phyloP scores from a whole-genome alignment of 2,113 vertebrate genomes.

The Aspiorhynchus laticeps region DNA sequence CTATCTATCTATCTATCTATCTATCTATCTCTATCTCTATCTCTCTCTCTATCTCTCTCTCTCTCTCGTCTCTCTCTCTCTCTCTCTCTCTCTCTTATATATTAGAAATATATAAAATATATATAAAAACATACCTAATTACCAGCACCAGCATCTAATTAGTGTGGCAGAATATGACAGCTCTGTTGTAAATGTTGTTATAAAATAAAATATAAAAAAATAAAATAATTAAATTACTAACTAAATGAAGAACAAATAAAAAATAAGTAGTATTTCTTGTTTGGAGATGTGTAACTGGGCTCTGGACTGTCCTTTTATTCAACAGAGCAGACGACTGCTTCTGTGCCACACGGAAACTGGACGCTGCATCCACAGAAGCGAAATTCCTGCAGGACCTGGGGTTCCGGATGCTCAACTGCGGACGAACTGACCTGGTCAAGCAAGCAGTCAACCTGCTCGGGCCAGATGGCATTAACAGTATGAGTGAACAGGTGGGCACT shows the following conservation, averaged over 20 bases:
- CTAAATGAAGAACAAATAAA: too few relatives aligned
- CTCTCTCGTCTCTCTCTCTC: too few relatives aligned
- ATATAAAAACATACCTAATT: conserved; percentile 20
- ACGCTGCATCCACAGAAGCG: conserved; percentile 77
- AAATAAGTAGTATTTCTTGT: conserved; percentile 32
- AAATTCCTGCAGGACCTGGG: conserved; percentile 80
- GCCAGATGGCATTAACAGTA: conserved; percentile 78
- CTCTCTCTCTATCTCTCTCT: too few relatives aligned
- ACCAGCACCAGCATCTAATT: conserved; percentile 22
- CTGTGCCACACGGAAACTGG: conserved; percentile 74
- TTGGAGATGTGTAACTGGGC: conserved; percentile 10
- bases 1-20: too few relatives aligned
- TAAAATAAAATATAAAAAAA: background rate
- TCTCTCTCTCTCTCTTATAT: too few relatives aligned
- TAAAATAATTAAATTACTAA: too few relatives aligned
- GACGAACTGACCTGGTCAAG: conserved; percentile 78
- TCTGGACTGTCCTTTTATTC: conserved; percentile 53
- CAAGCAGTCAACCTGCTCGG: conserved; percentile 79
- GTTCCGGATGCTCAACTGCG: conserved; percentile 82
- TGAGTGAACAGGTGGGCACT: conserved; percentile 76
- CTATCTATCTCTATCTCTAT: too few relatives aligned
- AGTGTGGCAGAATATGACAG: conserved; percentile 13
- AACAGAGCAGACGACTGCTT: conserved; percentile 78
- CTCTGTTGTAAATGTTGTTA: background rate
- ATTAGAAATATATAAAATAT: background rate